Conservation (phyloP, 2,888 invertebrate genomes). For the Octodonta nipae region DNA sequence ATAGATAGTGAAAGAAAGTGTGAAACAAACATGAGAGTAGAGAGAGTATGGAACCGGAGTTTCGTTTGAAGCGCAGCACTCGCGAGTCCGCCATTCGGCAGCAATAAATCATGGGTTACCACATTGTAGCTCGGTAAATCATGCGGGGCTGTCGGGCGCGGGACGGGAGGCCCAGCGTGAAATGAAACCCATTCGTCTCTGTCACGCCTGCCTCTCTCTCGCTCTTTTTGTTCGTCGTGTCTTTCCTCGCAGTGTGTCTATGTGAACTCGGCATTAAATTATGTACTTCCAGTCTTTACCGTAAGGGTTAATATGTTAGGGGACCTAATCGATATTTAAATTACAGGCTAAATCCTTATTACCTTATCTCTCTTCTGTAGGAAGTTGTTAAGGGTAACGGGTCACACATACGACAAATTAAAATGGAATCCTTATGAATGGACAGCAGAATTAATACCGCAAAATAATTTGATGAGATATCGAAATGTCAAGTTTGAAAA, state of each 20-base stretch:
- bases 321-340: constrained; percentile 14
- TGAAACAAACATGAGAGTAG: background rate
- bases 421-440: too few relatives aligned
- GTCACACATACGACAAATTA: too few relatives aligned
- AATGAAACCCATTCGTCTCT: constrained; percentile 41
- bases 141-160: constrained; percentile 37
- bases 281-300: constrained; percentile 17
- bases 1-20: background rate
- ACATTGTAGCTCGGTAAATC: constrained; percentile 56
- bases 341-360: too few relatives aligned
- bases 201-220: constrained; percentile 29
- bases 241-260: constrained; percentile 1
- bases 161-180: constrained; percentile 43
- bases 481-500: too few relatives aligned
- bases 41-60: constrained; percentile 20
- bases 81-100: constrained; percentile 45
- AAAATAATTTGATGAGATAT: too few relatives aligned
- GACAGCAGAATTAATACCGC: too few relatives aligned
- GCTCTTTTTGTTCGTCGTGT: constrained; percentile 5
- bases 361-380: too few relatives aligned
- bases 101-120: constrained; percentile 55
- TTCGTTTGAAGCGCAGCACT: constrained; percentile 23
- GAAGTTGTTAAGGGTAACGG: too few relatives aligned
- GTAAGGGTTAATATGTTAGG: constrained; percentile 18
- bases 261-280: constrained; percentile 11